phyloP scores from a whole-genome alignment of 2,113 vertebrate species.

The Pycnonotus jocosus region DNA sequence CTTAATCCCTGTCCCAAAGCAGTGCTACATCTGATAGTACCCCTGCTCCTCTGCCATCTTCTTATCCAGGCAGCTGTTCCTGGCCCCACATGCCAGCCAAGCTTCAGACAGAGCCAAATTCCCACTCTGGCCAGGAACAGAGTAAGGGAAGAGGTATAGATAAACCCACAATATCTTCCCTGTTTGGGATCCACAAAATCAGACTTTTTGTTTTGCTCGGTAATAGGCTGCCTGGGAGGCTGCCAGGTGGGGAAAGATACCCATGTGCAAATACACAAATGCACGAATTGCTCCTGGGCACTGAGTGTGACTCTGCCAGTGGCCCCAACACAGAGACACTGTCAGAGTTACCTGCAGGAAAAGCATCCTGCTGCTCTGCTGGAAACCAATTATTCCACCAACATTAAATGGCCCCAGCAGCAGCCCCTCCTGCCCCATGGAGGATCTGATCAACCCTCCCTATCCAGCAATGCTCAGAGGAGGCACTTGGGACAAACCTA shows the following conservation, averaged over 20 bases:
- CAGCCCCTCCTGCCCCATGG: not conserved
- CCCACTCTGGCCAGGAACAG: not conserved
- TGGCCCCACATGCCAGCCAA: accelerated
- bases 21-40: not conserved
- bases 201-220: not conserved
- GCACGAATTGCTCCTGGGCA: not conserved
- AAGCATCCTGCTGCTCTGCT: not conserved
- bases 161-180: not conserved
- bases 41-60: not conserved
- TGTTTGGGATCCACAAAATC: not conserved
- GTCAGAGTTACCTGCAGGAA: not conserved
- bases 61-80: not conserved
- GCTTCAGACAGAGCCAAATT: not conserved
- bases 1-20: not conserved
- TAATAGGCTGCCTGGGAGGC: not conserved
- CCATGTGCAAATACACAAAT: accelerated
- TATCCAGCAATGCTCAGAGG: accelerated
- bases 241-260: not conserved
- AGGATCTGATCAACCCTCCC: not conserved
- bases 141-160: not conserved
- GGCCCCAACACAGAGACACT: accelerated
- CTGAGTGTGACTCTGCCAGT: not conserved
- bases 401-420: not conserved
- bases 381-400: not conserved
- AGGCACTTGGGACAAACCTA: not conserved